Percentiles rank a stretch among this genome's conserved stretches.
These are phyloP conservation scores for Sorex maritimensis DNA, from an alignment of 2,797 vertebrate genomes.

Conservation along the genomic window DNA sequence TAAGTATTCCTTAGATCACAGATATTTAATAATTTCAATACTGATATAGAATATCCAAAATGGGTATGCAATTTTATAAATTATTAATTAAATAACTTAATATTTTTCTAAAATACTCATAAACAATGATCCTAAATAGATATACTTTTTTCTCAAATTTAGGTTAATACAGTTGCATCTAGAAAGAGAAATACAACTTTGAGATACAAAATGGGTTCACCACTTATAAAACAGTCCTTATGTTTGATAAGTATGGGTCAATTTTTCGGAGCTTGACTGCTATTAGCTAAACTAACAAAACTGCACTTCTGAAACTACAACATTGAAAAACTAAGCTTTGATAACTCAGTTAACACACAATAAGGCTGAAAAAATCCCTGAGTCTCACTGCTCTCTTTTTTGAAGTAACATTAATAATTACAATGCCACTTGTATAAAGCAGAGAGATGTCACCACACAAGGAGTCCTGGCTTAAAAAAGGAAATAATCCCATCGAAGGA, in stretches of 20 bases:
- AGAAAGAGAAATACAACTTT: no score
- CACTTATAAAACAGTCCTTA: background rate
- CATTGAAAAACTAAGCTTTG: background rate
- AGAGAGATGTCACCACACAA: background rate
- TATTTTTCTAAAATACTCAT: no score
- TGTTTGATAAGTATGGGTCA: constrained; percentile 8
- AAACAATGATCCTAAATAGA: background rate
- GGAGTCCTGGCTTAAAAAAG: background rate
- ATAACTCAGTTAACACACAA: background rate
- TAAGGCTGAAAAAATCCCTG: background rate
- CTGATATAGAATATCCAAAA: constrained; percentile 59
- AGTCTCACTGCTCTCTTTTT: no score
- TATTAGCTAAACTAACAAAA: constrained; percentile 21
- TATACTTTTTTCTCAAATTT: background rate
- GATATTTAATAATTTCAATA: constrained; percentile 40
- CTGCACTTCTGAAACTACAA: constrained; percentile 19
- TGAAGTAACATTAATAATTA: no score
- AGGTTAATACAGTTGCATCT: no score
- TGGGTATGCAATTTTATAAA: background rate
- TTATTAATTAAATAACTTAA: no score
- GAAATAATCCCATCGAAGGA: background rate
- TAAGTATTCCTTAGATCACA: background rate
- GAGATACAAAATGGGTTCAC: no score
- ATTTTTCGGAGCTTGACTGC: background rate
- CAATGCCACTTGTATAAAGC: background rate